phyloP scores from a whole-genome alignment of 2,113 vertebrate species.

The Myanophis thanlyinensis region DNA sequence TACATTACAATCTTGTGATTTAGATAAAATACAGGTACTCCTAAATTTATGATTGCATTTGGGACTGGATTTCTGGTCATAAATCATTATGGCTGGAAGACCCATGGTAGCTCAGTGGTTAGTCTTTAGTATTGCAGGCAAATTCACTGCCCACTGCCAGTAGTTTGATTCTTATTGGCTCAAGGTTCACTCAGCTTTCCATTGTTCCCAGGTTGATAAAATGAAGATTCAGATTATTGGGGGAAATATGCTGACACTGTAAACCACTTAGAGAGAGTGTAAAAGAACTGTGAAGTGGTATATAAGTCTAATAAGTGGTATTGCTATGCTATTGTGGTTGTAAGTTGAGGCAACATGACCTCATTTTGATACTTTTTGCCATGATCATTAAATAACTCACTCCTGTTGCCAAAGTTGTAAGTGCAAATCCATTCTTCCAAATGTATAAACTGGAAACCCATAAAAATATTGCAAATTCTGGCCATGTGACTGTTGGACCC shows the following conservation, averaged over 20 bases:
- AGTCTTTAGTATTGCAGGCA: background rate
- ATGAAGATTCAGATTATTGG: background rate
- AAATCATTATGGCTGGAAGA: background rate
- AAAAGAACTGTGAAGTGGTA: too few relatives aligned
- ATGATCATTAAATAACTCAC: background rate
- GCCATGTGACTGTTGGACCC: background rate
- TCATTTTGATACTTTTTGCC: background rate
- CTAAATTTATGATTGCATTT: background rate
- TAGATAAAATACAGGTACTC: background rate
- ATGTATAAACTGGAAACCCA: background rate
- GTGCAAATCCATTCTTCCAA: background rate
- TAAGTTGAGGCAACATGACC: background rate
- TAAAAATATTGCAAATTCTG: background rate
- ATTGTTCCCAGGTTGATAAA: background rate
- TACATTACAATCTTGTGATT: background rate
- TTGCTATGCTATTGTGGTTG: background rate
- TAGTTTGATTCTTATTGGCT: background rate
- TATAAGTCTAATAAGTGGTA: too few relatives aligned
- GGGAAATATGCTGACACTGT: background rate
- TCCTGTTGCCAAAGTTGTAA: background rate
- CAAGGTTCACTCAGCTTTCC: background rate
- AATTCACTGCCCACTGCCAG: background rate
- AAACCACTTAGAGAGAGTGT: too few relatives aligned
- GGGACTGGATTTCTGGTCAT: background rate
- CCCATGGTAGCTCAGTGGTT: background rate